Evolutionary conservation across 2,888 invertebrate species (phyloP).

Genomic region (Lissocephala sabroskyi): DNA sequence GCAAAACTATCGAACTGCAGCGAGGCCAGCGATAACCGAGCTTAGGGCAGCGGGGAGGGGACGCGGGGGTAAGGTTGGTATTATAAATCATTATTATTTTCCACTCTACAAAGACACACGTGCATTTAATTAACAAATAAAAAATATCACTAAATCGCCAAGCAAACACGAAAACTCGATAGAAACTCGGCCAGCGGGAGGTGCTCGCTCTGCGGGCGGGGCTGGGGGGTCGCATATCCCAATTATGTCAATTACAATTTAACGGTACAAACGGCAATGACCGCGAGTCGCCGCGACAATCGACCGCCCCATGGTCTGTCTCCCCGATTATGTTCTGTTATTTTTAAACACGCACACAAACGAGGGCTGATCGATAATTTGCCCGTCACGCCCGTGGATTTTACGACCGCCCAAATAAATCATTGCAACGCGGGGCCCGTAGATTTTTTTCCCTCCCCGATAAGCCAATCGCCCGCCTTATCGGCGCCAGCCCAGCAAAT

Average conservation of each 20-base stretch:
- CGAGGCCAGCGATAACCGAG: too few species aligned
- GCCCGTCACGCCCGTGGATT: too few species aligned
- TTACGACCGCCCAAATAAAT: too few species aligned
- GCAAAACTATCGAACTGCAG: conserved; percentile 25
- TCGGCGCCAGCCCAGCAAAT: neutral
- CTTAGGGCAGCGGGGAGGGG: too few species aligned
- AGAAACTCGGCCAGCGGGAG: conserved; percentile 9
- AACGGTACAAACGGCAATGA: neutral
- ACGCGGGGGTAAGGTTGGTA: too few species aligned
- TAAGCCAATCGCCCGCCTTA: neutral
- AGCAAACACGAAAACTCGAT: conserved; percentile 32
- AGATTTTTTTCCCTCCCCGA: neutral
- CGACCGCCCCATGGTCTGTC: too few species aligned
- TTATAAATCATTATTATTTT: too few species aligned
- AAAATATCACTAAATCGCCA: conserved; percentile 4
- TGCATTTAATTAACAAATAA: conserved; percentile 41
- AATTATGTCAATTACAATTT: conserved; percentile 44
- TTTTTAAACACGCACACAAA: conserved; percentile 11
- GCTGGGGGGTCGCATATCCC: too few species aligned
- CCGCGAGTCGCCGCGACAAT: neutral
- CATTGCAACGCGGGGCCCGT: neutral
- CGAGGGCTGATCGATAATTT: too few species aligned
- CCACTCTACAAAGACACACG: too few species aligned
- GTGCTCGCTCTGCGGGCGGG: too few species aligned
- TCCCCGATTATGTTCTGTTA: too few species aligned